Evolutionary conservation across 2,113 vertebrate species (phyloP), one percentile per base, ranked within the genome.

Genomic region (Penelope pileata): DNA sequence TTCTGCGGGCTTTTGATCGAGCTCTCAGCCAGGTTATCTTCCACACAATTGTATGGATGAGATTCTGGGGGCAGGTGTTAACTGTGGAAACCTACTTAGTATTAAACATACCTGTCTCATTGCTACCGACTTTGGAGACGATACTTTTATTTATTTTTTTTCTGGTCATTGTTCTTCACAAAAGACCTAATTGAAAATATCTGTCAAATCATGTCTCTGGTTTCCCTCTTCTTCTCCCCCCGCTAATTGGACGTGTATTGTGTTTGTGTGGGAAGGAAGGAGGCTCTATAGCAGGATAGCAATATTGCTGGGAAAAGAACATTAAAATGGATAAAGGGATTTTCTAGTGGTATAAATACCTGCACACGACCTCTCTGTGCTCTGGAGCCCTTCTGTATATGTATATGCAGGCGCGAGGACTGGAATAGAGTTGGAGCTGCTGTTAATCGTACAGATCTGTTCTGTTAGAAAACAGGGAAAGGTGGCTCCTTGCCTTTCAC

Each of bases 281-380:
- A 95, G 94, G 96, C 95, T 98, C 96, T 97, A 93, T 95, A 83
- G 87, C 97, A 96, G 95, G 94, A 96, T 47, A 96, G 93, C 94
- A 97, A 97, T 98, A 97, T 97, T 96, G 97, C 97, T 97, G 97
- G 96, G 97, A 96, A 97, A 96, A 97, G 96, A 94, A 93, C 97
- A 98, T 98, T 99, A 98, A 99, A 97, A 99, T 99, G 98, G 98
- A 99, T 98, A 96, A 98, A 98, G 96, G 96, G 97, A 97, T 98
- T 98, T 97, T 96, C 98, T 97, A 81, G 95, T 78, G 76, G 97
- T 99, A 99, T 99, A 99, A 99, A 99, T 99, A 98, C 98, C 98
- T 98, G 99, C 98, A 99, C 97, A 98, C 96, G 97, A 98, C 97
- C 94, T 97, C 97, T 72, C 72, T 87, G 95, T 82, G 96, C 97